Percentiles rank a stretch among this genome's conserved stretches.
Conservation (phyloP, 2,113 vertebrate species). For the Todiramphus saurophagus region DNA sequence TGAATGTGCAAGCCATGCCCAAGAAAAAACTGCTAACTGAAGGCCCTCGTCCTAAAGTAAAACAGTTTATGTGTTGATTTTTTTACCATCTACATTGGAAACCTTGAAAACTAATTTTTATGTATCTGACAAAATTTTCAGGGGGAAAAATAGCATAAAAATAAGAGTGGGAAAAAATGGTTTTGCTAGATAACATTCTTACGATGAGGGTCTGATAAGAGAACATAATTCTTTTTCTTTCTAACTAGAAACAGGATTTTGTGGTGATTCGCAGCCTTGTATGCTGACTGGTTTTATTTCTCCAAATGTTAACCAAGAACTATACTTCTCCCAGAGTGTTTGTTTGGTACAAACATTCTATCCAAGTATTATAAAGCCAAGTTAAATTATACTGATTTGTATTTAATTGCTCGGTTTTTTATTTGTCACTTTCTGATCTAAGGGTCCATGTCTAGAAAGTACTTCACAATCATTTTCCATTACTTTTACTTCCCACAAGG, state of each 20-base stretch:
- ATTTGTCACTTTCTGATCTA: background rate
- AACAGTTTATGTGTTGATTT: background rate
- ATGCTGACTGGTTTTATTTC: background rate
- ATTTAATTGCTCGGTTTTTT: background rate
- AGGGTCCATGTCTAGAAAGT: constrained; percentile 66
- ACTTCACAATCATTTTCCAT: constrained; percentile 45
- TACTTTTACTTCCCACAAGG: constrained; percentile 48
- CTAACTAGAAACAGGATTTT: background rate
- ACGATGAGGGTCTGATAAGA: background rate
- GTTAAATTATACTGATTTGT: background rate
- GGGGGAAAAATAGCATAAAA: background rate
- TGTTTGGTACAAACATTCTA: background rate
- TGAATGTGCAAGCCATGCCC: constrained; percentile 16
- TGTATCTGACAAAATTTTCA: background rate
- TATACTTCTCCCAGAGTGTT: background rate
- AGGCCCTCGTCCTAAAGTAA: constrained; percentile 63
- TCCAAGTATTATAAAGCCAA: background rate
- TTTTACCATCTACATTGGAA: background rate
- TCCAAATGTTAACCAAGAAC: background rate
- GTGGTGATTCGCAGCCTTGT: background rate
- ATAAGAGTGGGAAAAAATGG: background rate
- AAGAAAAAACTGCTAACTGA: constrained; percentile 20
- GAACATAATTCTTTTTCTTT: background rate
- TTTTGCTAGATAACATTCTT: background rate
- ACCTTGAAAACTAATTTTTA: background rate